Base-by-base conservation (phyloP, 2,113 vertebrate genomes). In the Gallinago undulata region DNA sequence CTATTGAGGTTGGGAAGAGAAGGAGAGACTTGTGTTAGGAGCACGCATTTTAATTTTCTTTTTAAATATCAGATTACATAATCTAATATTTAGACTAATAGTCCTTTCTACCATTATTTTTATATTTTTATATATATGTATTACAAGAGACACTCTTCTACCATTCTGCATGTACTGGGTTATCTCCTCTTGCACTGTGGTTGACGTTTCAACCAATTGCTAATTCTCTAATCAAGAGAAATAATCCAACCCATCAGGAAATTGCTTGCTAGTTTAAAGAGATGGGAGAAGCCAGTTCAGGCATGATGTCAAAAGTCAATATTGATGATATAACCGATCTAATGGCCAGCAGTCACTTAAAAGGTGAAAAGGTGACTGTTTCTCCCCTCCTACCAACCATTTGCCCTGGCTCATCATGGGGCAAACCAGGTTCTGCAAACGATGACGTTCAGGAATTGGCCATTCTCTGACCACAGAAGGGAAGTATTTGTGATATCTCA, bases 361-460 rank as follows among this genome's bases (percentile, higher is more conserved):
- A 47, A 47, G 19, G 47, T 22, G 47, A 21, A 7, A 43, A 59
- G 13, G 35, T 4, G 8, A 68, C 30, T 5, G 0, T 7, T 82
- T 35, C n/a, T 63, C 7, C 17, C 9, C 14, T 1, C 31, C n/a
- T 7, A 6, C 7, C 30, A 51, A n/a, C 6, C 0, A 0, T 39
- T 57, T 35, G 43, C 62, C 19, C 45, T 60, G 39, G 14, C 48
- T 67, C 53, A 10, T 31, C 39, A 31, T 13, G 8, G 19, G 8
- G n/a, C 35, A 59, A 62, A 84, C 4, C 12, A 56, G 23, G 55
- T 30, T 68, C 75, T 24, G 25, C 39, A 75, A 75, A 17, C 0
- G 1, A 68, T 15, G 28, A 60, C 1, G 1, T 39, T 28, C 33
- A 86, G 31, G 53, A 69, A 68, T 0, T 4, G 28, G 45, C 63